These are phyloP conservation scores for Parus major DNA, from an alignment of 2,113 vertebrate genomes.

Conservation along the genomic window DNA sequence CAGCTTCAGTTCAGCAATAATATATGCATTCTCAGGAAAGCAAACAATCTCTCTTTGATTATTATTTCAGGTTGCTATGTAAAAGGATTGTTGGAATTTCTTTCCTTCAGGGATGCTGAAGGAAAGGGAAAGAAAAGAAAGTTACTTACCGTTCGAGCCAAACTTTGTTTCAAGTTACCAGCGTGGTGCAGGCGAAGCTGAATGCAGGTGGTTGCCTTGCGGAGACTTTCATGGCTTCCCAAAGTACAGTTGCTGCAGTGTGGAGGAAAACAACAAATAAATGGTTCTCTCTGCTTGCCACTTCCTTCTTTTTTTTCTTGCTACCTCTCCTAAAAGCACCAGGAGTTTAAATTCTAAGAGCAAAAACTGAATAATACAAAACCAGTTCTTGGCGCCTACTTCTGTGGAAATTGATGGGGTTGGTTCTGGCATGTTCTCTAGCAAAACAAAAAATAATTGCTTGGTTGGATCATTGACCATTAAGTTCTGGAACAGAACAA, in stretches of 20 bases:
- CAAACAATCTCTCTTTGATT: neutral
- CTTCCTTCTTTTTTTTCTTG: neutral
- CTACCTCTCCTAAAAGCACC: neutral
- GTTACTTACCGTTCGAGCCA: slow-evolving; percentile 58
- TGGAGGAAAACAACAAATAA: neutral
- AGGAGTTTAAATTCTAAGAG: neutral
- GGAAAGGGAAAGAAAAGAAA: neutral
- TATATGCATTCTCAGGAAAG: neutral
- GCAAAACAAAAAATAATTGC: neutral
- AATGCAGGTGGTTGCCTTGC: slow-evolving; percentile 50
- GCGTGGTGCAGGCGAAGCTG: slow-evolving; percentile 52
- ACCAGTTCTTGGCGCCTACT: neutral
- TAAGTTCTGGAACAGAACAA: neutral
- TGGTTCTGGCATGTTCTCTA: neutral
- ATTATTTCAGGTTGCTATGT: neutral
- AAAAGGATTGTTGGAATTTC: neutral
- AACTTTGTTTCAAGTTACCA: neutral
- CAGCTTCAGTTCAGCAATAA: neutral
- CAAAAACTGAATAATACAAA: neutral
- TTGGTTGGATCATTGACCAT: neutral
- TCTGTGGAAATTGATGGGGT: neutral
- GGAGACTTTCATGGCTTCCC: slow-evolving; percentile 69
- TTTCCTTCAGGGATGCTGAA: neutral
- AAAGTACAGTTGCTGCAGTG: slow-evolving; percentile 44
- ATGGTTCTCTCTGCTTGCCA: neutral